phyloP scores from a whole-genome alignment of 2,888 invertebrate genomes.

The Amblyjoppa proteus region DNA sequence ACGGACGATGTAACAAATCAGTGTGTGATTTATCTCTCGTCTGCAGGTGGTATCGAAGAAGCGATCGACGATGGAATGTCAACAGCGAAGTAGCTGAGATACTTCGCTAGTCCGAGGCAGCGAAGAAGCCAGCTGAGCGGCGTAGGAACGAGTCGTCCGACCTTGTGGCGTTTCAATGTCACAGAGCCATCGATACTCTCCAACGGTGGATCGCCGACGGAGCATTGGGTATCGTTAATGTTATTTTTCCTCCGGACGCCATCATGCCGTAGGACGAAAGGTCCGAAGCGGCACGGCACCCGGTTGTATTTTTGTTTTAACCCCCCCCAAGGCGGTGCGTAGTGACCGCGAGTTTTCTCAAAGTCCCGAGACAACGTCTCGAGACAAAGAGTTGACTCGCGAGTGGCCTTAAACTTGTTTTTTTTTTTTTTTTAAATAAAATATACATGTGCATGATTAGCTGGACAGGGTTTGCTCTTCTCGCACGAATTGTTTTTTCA shows the following conservation, averaged over 20 bases:
- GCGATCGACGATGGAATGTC: no score
- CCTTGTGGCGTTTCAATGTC: no score
- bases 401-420: background rate
- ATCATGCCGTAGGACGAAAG: constrained; percentile 13
- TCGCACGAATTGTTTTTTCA: background rate
- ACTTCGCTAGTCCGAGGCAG: no score
- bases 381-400: background rate
- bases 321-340: background rate
- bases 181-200: no score
- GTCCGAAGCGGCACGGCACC: constrained; percentile 1
- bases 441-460: background rate
- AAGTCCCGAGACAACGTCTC: background rate
- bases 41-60: no score
- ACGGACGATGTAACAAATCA: no score
- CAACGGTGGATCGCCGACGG: no score
- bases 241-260: background rate
- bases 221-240: no score
- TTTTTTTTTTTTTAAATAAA: background rate
- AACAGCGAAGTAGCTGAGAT: no score
- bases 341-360: background rate
- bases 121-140: no score
- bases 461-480: background rate
- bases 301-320: background rate
- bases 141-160: no score
- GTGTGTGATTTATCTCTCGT: no score